A percentile compares a stretch with the other conserved stretches of the same genome.
Evolutionary conservation across 2,113 vertebrate species (phyloP).

Genomic region (Hiodon alosoides): DNA sequence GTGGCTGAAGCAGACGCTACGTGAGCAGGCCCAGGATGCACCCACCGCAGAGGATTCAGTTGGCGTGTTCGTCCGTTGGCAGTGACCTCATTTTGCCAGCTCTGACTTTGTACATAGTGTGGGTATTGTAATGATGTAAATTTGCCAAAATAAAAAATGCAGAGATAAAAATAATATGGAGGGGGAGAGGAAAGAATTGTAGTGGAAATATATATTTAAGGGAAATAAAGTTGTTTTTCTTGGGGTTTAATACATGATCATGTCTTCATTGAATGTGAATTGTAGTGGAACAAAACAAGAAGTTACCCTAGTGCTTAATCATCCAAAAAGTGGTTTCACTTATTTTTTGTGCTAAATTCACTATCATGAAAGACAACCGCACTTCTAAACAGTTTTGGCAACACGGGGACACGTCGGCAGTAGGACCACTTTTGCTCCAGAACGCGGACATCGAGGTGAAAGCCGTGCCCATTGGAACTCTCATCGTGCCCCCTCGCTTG

Average conservation of each 20-base stretch:
- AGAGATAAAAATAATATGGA: slow-evolving; percentile 30
- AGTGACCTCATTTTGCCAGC: slow-evolving; percentile 13
- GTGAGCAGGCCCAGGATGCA: too few relatives aligned
- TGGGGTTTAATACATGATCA: slow-evolving; percentile 39
- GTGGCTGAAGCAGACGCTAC: too few relatives aligned
- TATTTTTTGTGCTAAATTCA: too few relatives aligned
- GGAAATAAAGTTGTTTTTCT: slow-evolving; percentile 59
- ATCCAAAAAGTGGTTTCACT: background rate
- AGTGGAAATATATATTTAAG: slow-evolving; percentile 56
- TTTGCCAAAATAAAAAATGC: slow-evolving; percentile 18
- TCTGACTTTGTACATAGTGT: slow-evolving; percentile 55
- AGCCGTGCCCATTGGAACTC: too few relatives aligned
- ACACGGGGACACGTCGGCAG: too few relatives aligned
- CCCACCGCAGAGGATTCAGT: background rate
- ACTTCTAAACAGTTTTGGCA: too few relatives aligned
- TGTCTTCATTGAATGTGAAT: background rate
- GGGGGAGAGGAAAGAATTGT: slow-evolving; percentile 36
- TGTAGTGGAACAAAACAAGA: too few relatives aligned
- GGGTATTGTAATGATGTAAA: slow-evolving; percentile 41
- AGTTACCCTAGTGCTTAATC: background rate
- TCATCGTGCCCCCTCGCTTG: too few relatives aligned
- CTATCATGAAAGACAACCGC: too few relatives aligned
- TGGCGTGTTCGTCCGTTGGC: background rate
- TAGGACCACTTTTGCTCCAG: too few relatives aligned
- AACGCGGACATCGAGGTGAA: too few relatives aligned